These are phyloP conservation scores for Heliconius charithonia DNA, from an alignment of 2,888 invertebrate species.

Conservation along the genomic window DNA sequence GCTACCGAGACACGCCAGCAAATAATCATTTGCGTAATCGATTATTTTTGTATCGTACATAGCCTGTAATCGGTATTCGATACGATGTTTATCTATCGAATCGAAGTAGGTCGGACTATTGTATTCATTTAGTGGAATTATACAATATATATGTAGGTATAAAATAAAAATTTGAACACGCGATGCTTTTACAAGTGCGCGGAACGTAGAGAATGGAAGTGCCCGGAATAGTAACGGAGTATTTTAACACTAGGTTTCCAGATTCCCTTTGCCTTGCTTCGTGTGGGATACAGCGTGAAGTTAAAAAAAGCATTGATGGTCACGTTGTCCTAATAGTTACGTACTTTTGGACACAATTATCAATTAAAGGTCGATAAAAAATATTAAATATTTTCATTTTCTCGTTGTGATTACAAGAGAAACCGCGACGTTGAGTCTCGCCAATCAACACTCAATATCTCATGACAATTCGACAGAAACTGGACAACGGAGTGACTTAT, in stretches of 20 bases:
- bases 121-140: conserved; percentile 6
- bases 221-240: too few species aligned
- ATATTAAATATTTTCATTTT: background rate
- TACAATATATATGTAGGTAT: background rate
- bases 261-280: too few species aligned
- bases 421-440: background rate
- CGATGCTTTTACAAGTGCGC: too few species aligned
- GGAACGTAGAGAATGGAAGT: too few species aligned
- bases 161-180: background rate
- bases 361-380: background rate
- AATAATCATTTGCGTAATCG: conserved; percentile 33
- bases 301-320: too few species aligned
- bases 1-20: conserved; percentile 30
- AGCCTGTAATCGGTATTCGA: conserved; percentile 11
- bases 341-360: too few species aligned
- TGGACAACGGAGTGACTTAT: too few species aligned
- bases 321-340: too few species aligned
- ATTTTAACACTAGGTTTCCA: too few species aligned
- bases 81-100: conserved; percentile 6
- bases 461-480: too few species aligned
- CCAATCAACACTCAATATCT: background rate
- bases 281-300: too few species aligned
- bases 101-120: conserved; percentile 14
- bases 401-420: background rate
- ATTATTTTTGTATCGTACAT: conserved; percentile 14